These are phyloP conservation scores for Saguinus imperator DNA, from an alignment of 2,113 vertebrate species.

Conservation along the genomic window DNA sequence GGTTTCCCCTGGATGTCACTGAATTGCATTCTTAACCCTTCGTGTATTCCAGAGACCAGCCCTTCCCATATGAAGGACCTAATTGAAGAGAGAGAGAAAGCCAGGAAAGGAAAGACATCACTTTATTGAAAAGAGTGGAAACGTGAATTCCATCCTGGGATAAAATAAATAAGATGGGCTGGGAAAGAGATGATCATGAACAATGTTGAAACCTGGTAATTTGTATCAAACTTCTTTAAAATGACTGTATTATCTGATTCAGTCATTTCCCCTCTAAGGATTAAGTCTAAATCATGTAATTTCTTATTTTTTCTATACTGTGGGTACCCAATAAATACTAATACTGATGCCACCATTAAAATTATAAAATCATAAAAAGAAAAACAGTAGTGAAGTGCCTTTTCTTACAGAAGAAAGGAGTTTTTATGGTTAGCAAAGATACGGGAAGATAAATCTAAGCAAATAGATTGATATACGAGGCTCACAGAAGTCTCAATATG, in stretches of 20 bases:
- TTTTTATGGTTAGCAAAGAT: background rate
- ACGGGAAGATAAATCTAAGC: background rate
- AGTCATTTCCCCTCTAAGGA: background rate
- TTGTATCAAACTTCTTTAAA: background rate
- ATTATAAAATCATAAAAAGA: conserved; percentile 28
- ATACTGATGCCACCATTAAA: background rate
- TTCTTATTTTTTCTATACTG: background rate
- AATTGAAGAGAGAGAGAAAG: background rate
- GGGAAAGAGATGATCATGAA: background rate
- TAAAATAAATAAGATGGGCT: background rate
- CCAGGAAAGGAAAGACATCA: background rate
- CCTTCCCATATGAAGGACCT: no score
- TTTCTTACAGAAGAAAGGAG: background rate
- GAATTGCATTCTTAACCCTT: background rate
- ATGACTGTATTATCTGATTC: background rate
- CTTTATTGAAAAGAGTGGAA: background rate
- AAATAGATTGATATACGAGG: background rate
- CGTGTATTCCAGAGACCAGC: background rate
- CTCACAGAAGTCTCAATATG: background rate
- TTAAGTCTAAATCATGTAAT: background rate
- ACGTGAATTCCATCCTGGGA: background rate
- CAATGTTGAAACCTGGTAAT: background rate
- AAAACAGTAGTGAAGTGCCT: background rate
- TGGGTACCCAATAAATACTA: conserved; percentile 27
- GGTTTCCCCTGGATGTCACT: background rate